phyloP scores from a whole-genome alignment of 1,140 invertebrate species.

The Leptinotarsa texana region DNA sequence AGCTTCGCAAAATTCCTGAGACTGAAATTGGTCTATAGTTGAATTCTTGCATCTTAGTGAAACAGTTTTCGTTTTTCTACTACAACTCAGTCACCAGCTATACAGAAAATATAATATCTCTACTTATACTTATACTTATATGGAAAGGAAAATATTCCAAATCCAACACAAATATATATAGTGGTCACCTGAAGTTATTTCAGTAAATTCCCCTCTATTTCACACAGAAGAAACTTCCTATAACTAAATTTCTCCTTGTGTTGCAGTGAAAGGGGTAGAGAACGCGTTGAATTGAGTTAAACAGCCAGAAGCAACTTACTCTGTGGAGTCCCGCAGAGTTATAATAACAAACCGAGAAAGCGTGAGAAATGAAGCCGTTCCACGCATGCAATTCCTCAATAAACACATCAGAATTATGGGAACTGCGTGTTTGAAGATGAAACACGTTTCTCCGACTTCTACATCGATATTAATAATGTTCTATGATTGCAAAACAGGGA shows the following conservation, averaged over 20 bases:
- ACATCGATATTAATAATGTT: slow-evolving; percentile 18
- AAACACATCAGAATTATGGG: slow-evolving; percentile 25
- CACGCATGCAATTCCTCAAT: slow-evolving; percentile 34
- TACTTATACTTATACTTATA: too few relatives aligned
- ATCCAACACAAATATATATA: too few relatives aligned
- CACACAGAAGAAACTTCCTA: neutral
- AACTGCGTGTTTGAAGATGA: slow-evolving; percentile 23
- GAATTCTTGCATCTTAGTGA: too few relatives aligned
- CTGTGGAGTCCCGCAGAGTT: slow-evolving; percentile 27
- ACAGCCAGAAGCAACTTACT: slow-evolving; percentile 31
- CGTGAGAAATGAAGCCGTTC: slow-evolving; percentile 42
- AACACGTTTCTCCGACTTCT: slow-evolving; percentile 16
- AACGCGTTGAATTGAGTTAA: slow-evolving; percentile 26
- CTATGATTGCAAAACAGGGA: slow-evolving; percentile 1
- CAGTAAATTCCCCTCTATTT: too few relatives aligned
- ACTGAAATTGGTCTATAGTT: too few relatives aligned
- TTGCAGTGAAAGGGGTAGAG: slow-evolving; percentile 16
- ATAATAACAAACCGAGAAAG: slow-evolving; percentile 38
- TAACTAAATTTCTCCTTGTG: neutral
- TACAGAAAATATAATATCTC: too few relatives aligned
- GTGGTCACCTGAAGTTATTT: too few relatives aligned
- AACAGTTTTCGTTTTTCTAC: too few relatives aligned
- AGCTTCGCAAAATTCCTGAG: too few relatives aligned
- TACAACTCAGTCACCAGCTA: too few relatives aligned
- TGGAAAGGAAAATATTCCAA: too few relatives aligned